Conservation (phyloP, 2,113 vertebrate species). For the Actenoides hombroni region DNA sequence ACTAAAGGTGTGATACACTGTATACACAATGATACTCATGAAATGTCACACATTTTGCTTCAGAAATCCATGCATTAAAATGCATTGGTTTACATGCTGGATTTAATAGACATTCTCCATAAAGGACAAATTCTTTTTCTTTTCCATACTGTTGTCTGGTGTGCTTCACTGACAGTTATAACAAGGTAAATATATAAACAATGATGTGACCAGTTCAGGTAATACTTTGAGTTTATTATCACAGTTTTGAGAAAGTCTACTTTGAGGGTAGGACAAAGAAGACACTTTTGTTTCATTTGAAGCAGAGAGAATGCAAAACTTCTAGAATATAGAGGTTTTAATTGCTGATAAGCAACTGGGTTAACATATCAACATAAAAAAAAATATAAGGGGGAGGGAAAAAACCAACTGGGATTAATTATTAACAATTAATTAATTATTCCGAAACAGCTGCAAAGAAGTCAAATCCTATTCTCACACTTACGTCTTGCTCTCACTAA, state of each 20-base stretch:
- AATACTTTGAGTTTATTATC: neutral
- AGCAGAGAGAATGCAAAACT: neutral
- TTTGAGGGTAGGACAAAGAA: neutral
- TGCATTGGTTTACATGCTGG: neutral
- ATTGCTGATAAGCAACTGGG: neutral
- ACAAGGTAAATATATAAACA: neutral
- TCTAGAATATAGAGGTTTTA: neutral
- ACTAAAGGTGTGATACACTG: neutral
- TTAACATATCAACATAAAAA: neutral
- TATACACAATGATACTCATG: neutral
- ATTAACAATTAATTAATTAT: no score
- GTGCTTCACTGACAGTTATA: neutral
- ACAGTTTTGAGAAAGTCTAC: neutral
- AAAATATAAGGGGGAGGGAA: accelerated
- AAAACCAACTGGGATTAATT: neutral
- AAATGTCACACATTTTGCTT: neutral
- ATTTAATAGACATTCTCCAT: neutral
- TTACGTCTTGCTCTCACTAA: neutral
- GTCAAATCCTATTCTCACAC: neutral
- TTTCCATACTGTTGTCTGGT: neutral
- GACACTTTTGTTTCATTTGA: neutral
- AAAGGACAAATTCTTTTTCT: neutral
- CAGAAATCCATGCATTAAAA: neutral
- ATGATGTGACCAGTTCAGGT: neutral
- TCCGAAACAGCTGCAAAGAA: neutral